Evolutionary conservation across 2,888 invertebrate species (phyloP), one percentile per base, ranked within the genome.

Genomic region (Coleophora flavipennella): DNA sequence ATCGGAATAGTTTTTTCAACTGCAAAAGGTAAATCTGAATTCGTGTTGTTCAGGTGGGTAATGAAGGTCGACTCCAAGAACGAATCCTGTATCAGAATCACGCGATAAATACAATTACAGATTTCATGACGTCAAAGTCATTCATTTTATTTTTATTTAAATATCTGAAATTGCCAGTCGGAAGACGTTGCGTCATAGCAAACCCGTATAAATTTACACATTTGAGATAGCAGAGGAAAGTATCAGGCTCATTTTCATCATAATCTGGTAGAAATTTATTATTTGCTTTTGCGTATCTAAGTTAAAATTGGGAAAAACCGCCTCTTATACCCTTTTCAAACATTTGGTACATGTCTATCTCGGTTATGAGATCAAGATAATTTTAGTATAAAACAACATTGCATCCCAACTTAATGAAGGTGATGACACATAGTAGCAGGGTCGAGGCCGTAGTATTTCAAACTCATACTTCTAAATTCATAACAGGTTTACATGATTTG

Each of bases 11-110:
- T 43, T 12, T 45, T 48, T 35, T 47, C 42, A 9, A 39, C 8
- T 8, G 40, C 39, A 37, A 43, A 45, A 3, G 44, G 47, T 35
- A 45, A 40, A 33, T 45, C 45, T 11, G 29, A 13, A 29, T 44
- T 43, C 36, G 35, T 47, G 47, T 12, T 42, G 28, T 14, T 40
- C 1, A 11, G 27, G 6, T 8, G 46, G 43, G 20, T 46, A 46
- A 20, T 26, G 2, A 10, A 46, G 11, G 35, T 44, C 44, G 2
- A 44, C 42, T 35, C 42, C 44, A 9, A 44, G 32, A 25, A 44
- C 42, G 33, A 33, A 39, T 11, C 42, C 42, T 31, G 33, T 6
- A 25, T 35, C 20, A 14, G 31, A 10, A 34, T 42, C 14, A 33
- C 28, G 8, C 33, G 11, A 28, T 33, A 32, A n/a, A n/a, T n/a